Evolutionary conservation across 2,797 vertebrate species (phyloP).

Genomic region (Hybognathus amarus): DNA sequence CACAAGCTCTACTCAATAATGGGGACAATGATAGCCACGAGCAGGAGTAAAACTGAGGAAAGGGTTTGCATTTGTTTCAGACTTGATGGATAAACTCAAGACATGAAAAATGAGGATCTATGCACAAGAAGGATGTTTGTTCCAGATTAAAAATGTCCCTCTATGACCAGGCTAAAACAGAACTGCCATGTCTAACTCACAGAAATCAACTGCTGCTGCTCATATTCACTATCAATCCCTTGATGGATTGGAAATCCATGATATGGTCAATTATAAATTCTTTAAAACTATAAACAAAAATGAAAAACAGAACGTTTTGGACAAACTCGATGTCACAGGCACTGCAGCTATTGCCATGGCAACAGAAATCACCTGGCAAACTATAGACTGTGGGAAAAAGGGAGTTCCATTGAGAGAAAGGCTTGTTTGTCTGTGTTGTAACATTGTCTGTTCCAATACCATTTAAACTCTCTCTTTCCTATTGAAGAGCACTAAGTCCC

Average conservation of each 20-base stretch:
- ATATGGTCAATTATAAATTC: neutral
- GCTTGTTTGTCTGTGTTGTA: conserved; percentile 13
- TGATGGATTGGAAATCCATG: conserved; percentile 55
- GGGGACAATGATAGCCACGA: conserved; percentile 20
- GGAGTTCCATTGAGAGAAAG: conserved; percentile 21
- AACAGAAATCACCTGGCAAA: conserved; percentile 34
- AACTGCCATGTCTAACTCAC: neutral
- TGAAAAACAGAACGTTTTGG: neutral
- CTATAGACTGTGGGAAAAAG: conserved; percentile 36
- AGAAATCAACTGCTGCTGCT: neutral
- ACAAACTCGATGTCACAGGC: conserved; percentile 50
- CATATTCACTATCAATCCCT: conserved; percentile 59
- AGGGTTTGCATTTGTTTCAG: neutral
- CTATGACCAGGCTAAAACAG: neutral
- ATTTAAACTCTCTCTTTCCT: neutral
- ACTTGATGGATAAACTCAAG: conserved; percentile 43
- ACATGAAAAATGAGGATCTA: conserved; percentile 42
- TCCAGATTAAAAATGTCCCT: neutral
- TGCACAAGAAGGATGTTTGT: neutral
- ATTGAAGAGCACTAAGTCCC: neutral
- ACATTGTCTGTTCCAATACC: neutral
- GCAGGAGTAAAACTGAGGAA: conserved; percentile 1
- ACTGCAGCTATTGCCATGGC: conserved; percentile 46
- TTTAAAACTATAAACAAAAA: conserved; percentile 5
- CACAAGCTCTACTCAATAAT: conserved; percentile 30